Evolutionary conservation across 2,113 vertebrate species (phyloP), one percentile per base, ranked within the genome.

Genomic region (Rhynchomys soricoides): DNA sequence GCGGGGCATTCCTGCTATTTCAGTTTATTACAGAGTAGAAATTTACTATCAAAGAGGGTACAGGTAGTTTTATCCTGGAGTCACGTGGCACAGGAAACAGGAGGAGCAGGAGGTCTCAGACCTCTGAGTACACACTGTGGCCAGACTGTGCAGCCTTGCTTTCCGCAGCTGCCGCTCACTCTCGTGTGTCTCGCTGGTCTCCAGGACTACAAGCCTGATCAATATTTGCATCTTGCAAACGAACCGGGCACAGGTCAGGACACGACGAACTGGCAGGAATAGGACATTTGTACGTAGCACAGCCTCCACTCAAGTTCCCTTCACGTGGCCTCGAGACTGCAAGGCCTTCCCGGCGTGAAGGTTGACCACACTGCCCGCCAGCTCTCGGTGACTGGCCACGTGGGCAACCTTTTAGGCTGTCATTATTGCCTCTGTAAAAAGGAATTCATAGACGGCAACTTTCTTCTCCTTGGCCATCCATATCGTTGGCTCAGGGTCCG

Each of bases 141-240:
- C 10, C 1, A 4, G 34, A 11, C 34, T 0, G 2, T n/a, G 50
- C 15, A 9, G 9, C 78, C 50, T 52, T 17, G 16, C 71, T 40
- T 22, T n/a, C n/a, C 1, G 8, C 3, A 40, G 3, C 1, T 3
- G 7, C 29, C 8, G 9, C 77, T 7, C 7, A 37, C 7, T 19
- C 77, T 37, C 37, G 17, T 17, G 31, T 15, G 16, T 1, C 75
- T 31, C 45, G 3, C 77, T 79, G 77, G 45, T 79, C 48, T 52
- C 48, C 48, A 2, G 50, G 78, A 81, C 50, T 52, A 37, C 17
- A 52, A 19, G 16, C 31, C 77, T 55, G 77, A 55, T 55, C 50
- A 8, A n/a, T n/a, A 81, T 81, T 81, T 81, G 78, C 78, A 37
- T 55, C 50, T 81, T 81, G 78, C 78, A 81, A 55, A 81, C 12